phyloP scores from a whole-genome alignment of 2,113 vertebrate genomes.

The Leuciscus idus region DNA sequence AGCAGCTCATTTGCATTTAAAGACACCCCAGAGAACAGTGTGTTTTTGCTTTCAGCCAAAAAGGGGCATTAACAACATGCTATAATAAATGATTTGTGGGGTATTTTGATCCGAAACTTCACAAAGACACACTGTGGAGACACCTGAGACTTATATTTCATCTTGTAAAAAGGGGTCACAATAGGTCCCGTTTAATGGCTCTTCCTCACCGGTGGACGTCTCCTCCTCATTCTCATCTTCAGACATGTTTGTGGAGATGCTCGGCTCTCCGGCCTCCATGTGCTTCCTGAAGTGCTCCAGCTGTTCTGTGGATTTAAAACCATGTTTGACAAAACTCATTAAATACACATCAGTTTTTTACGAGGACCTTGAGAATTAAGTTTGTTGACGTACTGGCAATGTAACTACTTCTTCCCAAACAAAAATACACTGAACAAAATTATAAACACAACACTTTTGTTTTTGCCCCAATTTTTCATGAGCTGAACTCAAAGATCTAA shows the following conservation, averaged over 20 bases:
- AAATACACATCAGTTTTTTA: neutral
- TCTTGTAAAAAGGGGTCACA: too few relatives aligned
- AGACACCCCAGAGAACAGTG: too few relatives aligned
- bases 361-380: neutral
- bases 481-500: too few relatives aligned
- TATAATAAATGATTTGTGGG: too few relatives aligned
- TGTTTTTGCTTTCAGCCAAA: too few relatives aligned
- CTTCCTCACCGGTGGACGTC: conserved; percentile 82
- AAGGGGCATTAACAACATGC: too few relatives aligned
- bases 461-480: too few relatives aligned
- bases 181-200: neutral
- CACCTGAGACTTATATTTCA: too few relatives aligned
- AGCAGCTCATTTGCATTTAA: too few relatives aligned
- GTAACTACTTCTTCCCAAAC: neutral
- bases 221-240: conserved; percentile 96
- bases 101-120: too few relatives aligned
- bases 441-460: too few relatives aligned
- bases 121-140: too few relatives aligned
- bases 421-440: neutral
- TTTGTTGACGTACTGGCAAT: neutral
- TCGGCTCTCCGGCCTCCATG: conserved; percentile 95
- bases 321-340: neutral
- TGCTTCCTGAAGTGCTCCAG: conserved; percentile 94
- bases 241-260: conserved; percentile 88
- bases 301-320: conserved; percentile 81